Conservation (phyloP, 1,140 invertebrate species). For the Zaprionus camerounensis region DNA sequence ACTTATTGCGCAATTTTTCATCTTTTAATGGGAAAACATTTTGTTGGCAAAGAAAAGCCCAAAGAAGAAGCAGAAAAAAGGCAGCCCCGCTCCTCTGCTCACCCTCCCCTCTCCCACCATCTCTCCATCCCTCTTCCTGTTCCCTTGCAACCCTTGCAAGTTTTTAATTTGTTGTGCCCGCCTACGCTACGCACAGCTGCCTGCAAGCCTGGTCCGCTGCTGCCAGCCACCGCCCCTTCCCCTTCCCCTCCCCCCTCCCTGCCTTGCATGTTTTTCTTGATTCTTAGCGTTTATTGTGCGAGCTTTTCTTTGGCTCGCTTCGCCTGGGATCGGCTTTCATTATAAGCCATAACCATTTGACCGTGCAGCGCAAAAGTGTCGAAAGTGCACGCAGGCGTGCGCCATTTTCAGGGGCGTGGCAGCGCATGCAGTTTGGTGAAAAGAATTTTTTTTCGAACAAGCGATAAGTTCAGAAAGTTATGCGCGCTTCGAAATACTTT, state of each 20-base stretch:
- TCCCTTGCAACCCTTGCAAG: conserved; percentile 33
- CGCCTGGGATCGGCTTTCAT: conserved; percentile 64
- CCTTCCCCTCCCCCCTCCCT: background rate
- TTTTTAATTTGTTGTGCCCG: conserved; percentile 78
- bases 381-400: conserved; percentile 67
- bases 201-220: background rate
- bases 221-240: background rate
- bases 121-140: no score
- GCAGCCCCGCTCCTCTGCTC: background rate
- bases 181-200: conserved; percentile 16
- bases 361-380: conserved; percentile 76
- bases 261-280: conserved; percentile 61
- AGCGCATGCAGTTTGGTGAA: conserved; percentile 43
- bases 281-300: conserved; percentile 66
- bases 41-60: conserved; percentile 48
- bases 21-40: conserved; percentile 80
- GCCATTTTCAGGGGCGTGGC: conserved; percentile 55
- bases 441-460: conserved; percentile 51
- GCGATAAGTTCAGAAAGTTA: conserved; percentile 38
- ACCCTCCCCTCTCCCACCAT: no score
- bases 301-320: conserved; percentile 28
- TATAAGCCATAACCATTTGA: conserved; percentile 78
- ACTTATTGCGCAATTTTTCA: conserved; percentile 82
- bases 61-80: conserved; percentile 24
- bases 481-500: conserved; percentile 41